phyloP scores from a whole-genome alignment of 1,140 invertebrate species.

The Fopius arisanus region DNA sequence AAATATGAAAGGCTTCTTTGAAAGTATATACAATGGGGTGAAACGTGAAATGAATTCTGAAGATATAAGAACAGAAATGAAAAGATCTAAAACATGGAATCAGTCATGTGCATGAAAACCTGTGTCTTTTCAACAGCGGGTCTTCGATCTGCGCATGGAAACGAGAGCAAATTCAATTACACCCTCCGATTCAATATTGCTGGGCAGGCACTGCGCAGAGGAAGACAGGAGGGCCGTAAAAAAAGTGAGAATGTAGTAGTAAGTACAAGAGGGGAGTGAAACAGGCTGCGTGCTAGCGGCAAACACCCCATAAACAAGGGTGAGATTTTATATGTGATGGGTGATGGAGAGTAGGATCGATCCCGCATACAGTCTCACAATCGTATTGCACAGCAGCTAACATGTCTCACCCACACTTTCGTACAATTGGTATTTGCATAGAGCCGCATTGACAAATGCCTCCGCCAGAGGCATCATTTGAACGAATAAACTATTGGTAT shows the following conservation, averaged over 20 bases:
- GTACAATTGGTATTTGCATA: background rate
- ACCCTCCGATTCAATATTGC: constrained; percentile 47
- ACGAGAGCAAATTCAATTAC: constrained; percentile 56
- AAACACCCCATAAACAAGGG: constrained; percentile 54
- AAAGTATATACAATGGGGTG: no score
- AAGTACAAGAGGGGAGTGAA: constrained; percentile 27
- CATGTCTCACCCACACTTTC: background rate
- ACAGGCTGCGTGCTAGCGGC: constrained; percentile 35
- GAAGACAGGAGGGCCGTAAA: background rate
- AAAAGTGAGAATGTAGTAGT: constrained; percentile 1
- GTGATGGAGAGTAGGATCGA: constrained; percentile 20
- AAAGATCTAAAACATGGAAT: background rate
- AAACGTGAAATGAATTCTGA: background rate
- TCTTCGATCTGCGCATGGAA: constrained; percentile 49
- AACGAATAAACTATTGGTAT: constrained; percentile 41
- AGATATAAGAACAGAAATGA: background rate
- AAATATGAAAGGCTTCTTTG: no score
- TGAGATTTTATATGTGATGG: constrained; percentile 45
- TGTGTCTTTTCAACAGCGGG: constrained; percentile 30
- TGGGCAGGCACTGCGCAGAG: constrained; percentile 33
- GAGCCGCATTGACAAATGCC: background rate
- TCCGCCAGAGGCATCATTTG: background rate
- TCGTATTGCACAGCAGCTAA: background rate
- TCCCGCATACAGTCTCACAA: background rate
- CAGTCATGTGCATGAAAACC: background rate